Evolutionary conservation across 2,113 vertebrate species (phyloP), one percentile per base, ranked within the genome.

Genomic region (Anser brachyrhynchus): DNA sequence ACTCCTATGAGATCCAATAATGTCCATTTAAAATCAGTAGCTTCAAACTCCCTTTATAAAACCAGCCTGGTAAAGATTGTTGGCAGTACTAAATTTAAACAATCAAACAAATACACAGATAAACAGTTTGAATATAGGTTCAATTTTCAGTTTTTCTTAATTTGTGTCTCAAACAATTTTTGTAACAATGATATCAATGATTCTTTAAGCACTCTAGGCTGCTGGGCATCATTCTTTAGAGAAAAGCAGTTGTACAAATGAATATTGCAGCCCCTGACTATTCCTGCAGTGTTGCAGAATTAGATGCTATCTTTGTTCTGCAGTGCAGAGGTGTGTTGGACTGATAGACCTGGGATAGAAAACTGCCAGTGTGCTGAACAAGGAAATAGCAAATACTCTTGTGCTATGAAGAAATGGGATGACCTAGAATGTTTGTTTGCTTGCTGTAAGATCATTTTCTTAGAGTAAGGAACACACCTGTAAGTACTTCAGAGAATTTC

Each of bases 11-110:
- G 37, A 83, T 62, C 17, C 14, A 83, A 4, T 84, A 75, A 93
- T 90, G 57, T 52, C 76, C 19, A 57, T 91, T 92, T 64, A 15
- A 94, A 97, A 90, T 55, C 93, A 82, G 57, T 46, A 64, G 4
- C 49, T 97, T 95, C 44, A 92, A 72, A 91, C 23, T 46, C 61
- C 22, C 17, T 94, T 82, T 91, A 54, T 62, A 81, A 94, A 97
- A 67, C 33, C 16, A 95, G 5, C 39, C 52, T 51, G 81, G 54
- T 79, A 80, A 89, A 75, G 54, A 66, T 74, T 91, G 35, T 55
- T 89, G 31, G 59, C 67, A 61, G 44, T 95, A 90, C 25, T 84
- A 49, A 93, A 70, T 82, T 79, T 21, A 20, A n/a, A 81, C 52
- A 80, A 65, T 18, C 3, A 44, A 64, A 15, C 11, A 73, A 70